phyloP scores from a whole-genome alignment of 1,140 invertebrate species.

The Stratiolaelaps scimitus region DNA sequence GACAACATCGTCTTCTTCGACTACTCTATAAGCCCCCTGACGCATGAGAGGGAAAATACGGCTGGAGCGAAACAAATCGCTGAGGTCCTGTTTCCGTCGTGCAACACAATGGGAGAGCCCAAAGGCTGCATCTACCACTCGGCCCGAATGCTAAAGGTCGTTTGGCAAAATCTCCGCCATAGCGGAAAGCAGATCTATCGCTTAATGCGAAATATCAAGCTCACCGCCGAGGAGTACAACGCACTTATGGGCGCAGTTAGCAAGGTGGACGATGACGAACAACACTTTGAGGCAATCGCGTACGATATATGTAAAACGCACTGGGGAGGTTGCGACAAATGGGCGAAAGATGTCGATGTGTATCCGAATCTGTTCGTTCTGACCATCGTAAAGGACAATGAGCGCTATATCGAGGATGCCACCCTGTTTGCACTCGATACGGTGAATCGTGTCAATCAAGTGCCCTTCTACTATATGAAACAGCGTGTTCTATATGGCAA shows the following conservation, averaged over 20 bases:
- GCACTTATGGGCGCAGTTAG: neutral
- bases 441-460: neutral
- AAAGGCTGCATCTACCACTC: neutral
- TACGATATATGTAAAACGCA: neutral
- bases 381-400: neutral
- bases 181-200: neutral
- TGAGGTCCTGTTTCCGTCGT: slow-evolving; percentile 10
- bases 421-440: too few species aligned
- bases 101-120: neutral
- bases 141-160: neutral
- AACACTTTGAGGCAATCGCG: neutral
- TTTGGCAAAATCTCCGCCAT: neutral
- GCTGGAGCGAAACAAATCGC: neutral
- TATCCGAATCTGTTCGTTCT: neutral
- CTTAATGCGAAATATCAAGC: neutral
- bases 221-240: neutral
- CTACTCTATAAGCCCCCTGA: neutral
- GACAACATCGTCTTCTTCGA: neutral
- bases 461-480: neutral
- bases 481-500: neutral
- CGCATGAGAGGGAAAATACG: neutral
- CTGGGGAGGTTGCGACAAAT: neutral
- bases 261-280: neutral
- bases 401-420: neutral
- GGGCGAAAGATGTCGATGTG: neutral